phyloP scores from a whole-genome alignment of 2,113 vertebrate species.

The Myotis brandtii region DNA sequence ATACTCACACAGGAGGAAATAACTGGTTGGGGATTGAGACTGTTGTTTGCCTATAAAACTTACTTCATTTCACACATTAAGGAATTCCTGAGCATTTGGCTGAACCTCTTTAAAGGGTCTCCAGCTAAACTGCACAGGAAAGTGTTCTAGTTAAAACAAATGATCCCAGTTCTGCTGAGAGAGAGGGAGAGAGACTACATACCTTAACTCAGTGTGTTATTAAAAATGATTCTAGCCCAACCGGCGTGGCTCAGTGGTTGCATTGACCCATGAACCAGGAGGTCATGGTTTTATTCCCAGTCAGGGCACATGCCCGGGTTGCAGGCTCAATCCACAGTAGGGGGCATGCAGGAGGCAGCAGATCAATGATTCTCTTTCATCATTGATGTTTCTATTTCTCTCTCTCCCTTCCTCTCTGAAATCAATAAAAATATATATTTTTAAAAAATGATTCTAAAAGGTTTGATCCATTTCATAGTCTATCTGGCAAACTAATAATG shows the following conservation, averaged over 20 bases:
- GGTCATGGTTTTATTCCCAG: no score
- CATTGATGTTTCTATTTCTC: no score
- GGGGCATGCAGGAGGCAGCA: no score
- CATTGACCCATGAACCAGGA: no score
- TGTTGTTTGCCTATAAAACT: slow-evolving; percentile 33
- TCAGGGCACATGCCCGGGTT: no score
- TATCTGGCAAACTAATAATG: neutral
- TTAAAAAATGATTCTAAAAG: neutral
- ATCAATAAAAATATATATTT: no score
- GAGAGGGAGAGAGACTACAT: neutral
- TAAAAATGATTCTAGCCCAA: slow-evolving; percentile 1
- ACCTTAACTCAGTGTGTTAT: neutral
- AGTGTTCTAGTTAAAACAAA: slow-evolving; percentile 51
- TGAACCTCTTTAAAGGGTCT: slow-evolving; percentile 28
- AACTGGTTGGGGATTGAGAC: slow-evolving; percentile 15
- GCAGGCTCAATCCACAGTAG: no score
- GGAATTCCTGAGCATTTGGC: slow-evolving; percentile 42
- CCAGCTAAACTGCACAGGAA: neutral
- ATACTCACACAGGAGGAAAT: neutral
- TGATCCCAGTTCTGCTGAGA: neutral
- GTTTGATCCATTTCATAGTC: neutral
- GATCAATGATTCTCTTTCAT: no score
- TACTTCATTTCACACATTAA: slow-evolving; percentile 51
- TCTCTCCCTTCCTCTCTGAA: no score
- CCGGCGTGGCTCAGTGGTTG: no score